phyloP scores from a whole-genome alignment of 2,888 invertebrate species.

The Alsophila aescularia region DNA sequence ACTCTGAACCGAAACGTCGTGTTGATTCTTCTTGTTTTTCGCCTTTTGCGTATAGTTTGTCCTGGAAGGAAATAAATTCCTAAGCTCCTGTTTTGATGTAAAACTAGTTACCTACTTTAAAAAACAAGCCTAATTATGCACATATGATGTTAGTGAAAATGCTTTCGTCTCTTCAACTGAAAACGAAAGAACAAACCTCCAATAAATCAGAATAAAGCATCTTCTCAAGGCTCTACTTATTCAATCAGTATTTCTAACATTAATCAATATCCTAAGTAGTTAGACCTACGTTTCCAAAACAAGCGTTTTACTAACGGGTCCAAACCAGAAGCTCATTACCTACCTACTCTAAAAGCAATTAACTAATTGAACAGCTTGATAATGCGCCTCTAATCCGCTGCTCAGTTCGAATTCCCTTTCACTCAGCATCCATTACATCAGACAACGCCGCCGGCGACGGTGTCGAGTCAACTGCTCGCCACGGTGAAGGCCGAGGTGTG shows the following conservation, averaged over 20 bases:
- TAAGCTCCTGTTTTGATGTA: too few relatives aligned
- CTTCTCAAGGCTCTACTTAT: too few relatives aligned
- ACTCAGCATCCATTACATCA: constrained; percentile 10
- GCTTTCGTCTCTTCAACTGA: too few relatives aligned
- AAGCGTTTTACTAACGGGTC: too few relatives aligned
- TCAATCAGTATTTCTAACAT: too few relatives aligned
- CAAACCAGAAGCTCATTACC: constrained; percentile 3
- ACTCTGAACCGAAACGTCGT: constrained; percentile 1
- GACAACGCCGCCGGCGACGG: background rate
- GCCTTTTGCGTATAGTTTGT: background rate
- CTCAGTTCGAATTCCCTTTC: constrained; percentile 24
- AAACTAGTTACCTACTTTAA: too few relatives aligned
- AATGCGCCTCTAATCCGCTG: constrained; percentile 21
- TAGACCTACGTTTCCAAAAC: too few relatives aligned
- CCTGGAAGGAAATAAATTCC: background rate
- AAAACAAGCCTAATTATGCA: too few relatives aligned
- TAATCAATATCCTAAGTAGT: too few relatives aligned
- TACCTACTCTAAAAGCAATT: constrained; percentile 8
- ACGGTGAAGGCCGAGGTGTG: constrained; percentile 23
- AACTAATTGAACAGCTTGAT: constrained; percentile 12
- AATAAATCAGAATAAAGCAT: too few relatives aligned
- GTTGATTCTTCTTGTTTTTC: constrained; percentile 10
- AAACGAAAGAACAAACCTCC: too few relatives aligned
- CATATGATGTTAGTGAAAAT: too few relatives aligned
- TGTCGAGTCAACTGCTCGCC: constrained; percentile 3